These are phyloP conservation scores for Eristalis arbustorum DNA, from an alignment of 2,888 invertebrate genomes.

Conservation along the genomic window DNA sequence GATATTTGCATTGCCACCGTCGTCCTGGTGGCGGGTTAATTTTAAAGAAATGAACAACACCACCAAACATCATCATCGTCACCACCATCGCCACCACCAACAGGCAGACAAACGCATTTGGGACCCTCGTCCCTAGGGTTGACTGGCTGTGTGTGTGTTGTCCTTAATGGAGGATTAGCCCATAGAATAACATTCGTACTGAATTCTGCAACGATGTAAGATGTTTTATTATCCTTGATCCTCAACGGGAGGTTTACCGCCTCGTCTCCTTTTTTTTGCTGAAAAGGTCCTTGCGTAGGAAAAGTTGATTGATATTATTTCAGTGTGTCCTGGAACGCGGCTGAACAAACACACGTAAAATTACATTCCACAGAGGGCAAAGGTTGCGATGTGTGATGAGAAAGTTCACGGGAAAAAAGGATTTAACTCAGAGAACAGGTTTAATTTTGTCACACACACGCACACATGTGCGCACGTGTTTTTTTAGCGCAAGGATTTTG, in stretches of 20 bases:
- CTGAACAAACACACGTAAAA: conserved; percentile 62
- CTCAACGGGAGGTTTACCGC: conserved; percentile 10
- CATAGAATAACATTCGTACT: conserved; percentile 63
- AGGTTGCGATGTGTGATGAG: neutral
- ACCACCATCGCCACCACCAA: too few species aligned
- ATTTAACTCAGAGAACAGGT: conserved; percentile 60
- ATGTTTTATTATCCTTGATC: conserved; percentile 70
- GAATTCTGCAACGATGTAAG: conserved; percentile 62
- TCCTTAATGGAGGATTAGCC: conserved; percentile 70
- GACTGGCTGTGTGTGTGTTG: conserved; percentile 36
- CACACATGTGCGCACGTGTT: conserved; percentile 23
- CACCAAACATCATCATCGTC: conserved; percentile 41
- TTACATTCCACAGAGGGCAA: conserved; percentile 23
- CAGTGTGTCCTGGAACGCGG: conserved; percentile 63
- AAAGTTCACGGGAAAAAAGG: conserved; percentile 26
- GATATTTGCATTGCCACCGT: conserved; percentile 65
- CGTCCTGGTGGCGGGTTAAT: conserved; percentile 35
- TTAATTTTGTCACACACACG: conserved; percentile 32
- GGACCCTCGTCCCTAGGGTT: too few species aligned
- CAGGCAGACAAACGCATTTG: too few species aligned
- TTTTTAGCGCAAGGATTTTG: conserved; percentile 63
- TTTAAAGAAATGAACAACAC: conserved; percentile 62
- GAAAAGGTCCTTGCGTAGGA: conserved; percentile 16
- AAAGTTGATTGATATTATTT: conserved; percentile 70
- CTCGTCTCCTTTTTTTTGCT: neutral